These are phyloP conservation scores for Sycophaga agraensis DNA, from an alignment of 1,140 invertebrate genomes.

Conservation along the genomic window DNA sequence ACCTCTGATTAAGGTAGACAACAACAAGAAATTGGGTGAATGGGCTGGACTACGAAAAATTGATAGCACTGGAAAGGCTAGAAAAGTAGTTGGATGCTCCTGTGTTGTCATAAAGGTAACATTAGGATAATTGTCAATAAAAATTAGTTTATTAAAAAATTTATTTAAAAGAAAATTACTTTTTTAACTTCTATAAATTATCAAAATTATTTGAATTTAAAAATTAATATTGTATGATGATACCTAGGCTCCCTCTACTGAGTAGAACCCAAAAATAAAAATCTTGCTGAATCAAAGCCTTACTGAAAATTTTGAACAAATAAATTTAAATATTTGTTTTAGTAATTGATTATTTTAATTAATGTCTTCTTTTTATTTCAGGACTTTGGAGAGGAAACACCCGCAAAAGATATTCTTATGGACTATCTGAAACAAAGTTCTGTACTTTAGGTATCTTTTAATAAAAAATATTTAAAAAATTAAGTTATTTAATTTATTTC, in stretches of 20 bases:
- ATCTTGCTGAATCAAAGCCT: constrained; percentile 48
- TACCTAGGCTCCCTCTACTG: constrained; percentile 56
- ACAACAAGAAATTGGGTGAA: constrained; percentile 98
- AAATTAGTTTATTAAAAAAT: background rate
- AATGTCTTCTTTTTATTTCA: constrained; percentile 53
- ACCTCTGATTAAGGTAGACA: constrained; percentile 94
- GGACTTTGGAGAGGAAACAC: constrained; percentile 96
- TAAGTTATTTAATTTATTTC: constrained; percentile 31
- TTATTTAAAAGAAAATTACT: background rate
- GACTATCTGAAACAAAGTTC: constrained; percentile 79
- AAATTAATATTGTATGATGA: constrained; percentile 47
- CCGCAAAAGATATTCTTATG: constrained; percentile 87
- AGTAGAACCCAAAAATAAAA: constrained; percentile 51
- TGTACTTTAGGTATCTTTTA: constrained; percentile 52
- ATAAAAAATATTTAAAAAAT: constrained; percentile 45
- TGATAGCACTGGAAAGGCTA: constrained; percentile 97
- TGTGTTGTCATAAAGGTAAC: constrained; percentile 93
- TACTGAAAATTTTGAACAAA: constrained; percentile 37
- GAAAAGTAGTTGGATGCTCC: constrained; percentile 98
- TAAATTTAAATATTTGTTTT: too few species aligned
- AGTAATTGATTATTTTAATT: background rate
- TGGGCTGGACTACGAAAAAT: constrained; percentile 99
- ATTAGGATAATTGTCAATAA: constrained; percentile 23
- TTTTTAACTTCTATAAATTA: background rate
- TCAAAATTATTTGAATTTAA: background rate